Evolutionary conservation across 2,888 invertebrate genomes (phyloP), one percentile per base, ranked within the genome.

Genomic region (Synanthedon vespiformis): DNA sequence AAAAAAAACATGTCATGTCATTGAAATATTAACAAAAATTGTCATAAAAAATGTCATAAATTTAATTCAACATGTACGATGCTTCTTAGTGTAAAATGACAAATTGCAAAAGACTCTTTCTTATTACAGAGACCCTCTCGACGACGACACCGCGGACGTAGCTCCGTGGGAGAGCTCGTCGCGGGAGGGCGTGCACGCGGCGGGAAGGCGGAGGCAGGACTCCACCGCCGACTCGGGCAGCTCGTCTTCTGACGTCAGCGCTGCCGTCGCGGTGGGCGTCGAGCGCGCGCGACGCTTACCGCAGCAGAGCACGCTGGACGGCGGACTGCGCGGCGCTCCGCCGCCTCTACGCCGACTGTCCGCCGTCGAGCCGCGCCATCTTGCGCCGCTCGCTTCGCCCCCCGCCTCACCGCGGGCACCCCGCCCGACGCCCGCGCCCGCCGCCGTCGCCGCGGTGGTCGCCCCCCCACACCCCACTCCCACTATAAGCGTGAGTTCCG

Each of bases 171-270:
- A 60, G 63, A 66, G 72, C 56, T 62, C 76, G 3, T 72, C 78
- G 12, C 73, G 78, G 4, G 78, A 77, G 52, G 71, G 71, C 2
- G 72, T 68, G 53, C 72, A 78, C 56, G 76, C 78, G 47, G 67
- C 62, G 51, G 65, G 66, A 44, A 74, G 77, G 50, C 79, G 90
- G 14, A 87, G 92, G 27, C 92, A 92, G 70, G 92, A 92, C 74
- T 92, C 92, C 4, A 82, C 89, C 12, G 77, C 92, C 49, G 92
- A 93, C 74, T 92, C 92, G 13, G 92, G 90, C 66, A 91, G 91
- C 68, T 92, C 92, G n/a, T 92, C 92, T 11, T 93, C 93, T 16
- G 94, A 94, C 72, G 89, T 93, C 57, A 92, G 92, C 70, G 70
- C 80, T 2, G 87, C 90, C 50, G 80, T 61, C 88, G 91, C 58